phyloP scores from a whole-genome alignment of 1,140 invertebrate species.

The Diachasma alloeum region DNA sequence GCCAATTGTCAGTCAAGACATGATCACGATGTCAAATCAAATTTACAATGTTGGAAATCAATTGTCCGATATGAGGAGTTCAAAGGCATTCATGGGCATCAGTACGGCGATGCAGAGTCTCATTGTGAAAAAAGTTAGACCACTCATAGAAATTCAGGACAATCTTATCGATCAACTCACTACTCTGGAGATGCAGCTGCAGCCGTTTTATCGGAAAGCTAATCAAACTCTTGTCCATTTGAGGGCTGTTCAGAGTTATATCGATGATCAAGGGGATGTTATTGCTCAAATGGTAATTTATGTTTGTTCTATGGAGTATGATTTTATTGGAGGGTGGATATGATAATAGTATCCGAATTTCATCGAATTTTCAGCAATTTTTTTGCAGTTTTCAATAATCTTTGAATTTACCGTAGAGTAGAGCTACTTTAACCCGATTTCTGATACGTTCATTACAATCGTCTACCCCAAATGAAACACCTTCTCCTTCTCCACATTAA shows the following conservation, averaged over 20 bases:
- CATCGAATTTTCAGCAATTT: no score
- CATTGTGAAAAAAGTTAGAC: constrained; percentile 70
- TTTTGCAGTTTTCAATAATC: no score
- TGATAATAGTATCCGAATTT: no score
- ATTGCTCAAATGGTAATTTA: constrained; percentile 71
- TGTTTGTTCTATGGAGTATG: neutral
- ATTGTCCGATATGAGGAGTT: constrained; percentile 72
- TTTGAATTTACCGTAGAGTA: no score
- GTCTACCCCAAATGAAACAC: no score
- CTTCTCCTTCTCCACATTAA: no score
- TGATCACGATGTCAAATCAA: constrained; percentile 77
- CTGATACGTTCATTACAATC: no score
- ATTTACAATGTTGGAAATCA: constrained; percentile 77
- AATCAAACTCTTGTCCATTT: constrained; percentile 78
- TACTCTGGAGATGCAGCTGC: constrained; percentile 75
- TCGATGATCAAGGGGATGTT: constrained; percentile 76
- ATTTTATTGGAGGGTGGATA: no score
- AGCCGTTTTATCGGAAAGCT: constrained; percentile 72
- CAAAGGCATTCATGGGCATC: constrained; percentile 72
- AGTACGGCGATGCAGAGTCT: constrained; percentile 72
- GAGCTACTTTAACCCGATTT: no score
- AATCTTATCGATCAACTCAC: constrained; percentile 79
- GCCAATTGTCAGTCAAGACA: constrained; percentile 76
- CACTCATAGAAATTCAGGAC: constrained; percentile 74
- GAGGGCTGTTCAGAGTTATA: constrained; percentile 77